Conservation (phyloP, 2,797 vertebrate genomes). For the Agapornis canus region DNA sequence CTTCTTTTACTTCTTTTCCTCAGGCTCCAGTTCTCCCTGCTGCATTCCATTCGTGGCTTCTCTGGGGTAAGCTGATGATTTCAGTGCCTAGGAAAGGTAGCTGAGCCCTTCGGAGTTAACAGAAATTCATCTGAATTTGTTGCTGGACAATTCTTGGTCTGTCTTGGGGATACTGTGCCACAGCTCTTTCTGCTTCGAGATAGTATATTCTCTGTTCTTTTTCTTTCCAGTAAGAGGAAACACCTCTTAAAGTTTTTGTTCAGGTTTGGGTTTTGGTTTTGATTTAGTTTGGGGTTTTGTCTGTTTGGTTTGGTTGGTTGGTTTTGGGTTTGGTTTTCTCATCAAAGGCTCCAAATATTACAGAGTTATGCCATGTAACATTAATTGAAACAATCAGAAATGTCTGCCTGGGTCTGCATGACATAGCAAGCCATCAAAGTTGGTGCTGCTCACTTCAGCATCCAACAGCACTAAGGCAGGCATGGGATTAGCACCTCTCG, state of each 20-base stretch:
- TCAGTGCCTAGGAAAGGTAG: not conserved
- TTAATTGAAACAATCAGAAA: not conserved
- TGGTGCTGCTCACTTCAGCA: not conserved
- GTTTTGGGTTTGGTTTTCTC: not conserved
- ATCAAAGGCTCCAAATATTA: not conserved
- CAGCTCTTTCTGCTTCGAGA: not conserved
- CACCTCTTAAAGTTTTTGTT: not conserved
- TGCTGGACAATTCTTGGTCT: not conserved
- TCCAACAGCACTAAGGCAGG: not conserved
- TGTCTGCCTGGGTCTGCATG: not conserved
- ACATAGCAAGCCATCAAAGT: not conserved
- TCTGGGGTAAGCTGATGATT: slow-evolving; percentile 26
- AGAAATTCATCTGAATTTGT: not conserved
- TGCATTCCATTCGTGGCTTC: slow-evolving; percentile 22
- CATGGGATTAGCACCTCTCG: not conserved
- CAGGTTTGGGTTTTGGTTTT: not conserved
- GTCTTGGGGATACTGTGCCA: not conserved
- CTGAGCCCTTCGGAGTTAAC: not conserved
- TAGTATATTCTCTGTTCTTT: not conserved
- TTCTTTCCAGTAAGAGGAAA: not conserved
- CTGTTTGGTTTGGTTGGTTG: not conserved
- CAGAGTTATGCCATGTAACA: not conserved
- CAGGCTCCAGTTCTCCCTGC: slow-evolving; percentile 64
- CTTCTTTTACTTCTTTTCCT: slow-evolving; percentile 8
- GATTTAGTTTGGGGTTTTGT: not conserved